These are phyloP conservation scores for Nysson spinosus DNA, from an alignment of 2,888 invertebrate genomes.

Conservation along the genomic window DNA sequence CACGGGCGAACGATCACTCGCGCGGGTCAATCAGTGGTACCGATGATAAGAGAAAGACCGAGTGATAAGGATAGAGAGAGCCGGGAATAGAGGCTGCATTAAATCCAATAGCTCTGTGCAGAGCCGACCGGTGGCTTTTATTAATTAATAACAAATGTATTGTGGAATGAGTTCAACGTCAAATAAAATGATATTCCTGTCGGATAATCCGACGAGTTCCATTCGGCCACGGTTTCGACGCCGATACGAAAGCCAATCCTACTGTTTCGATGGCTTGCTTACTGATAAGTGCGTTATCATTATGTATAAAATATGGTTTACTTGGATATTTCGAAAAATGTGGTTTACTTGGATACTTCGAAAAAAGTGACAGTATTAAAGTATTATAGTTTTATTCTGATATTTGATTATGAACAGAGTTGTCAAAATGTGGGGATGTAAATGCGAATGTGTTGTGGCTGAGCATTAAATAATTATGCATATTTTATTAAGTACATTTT, in stretches of 20 bases:
- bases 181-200: conserved; percentile 72
- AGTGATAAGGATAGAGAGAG: conserved; percentile 4
- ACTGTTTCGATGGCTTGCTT: conserved; percentile 9
- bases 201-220: conserved; percentile 49
- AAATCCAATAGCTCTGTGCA: conserved; percentile 67
- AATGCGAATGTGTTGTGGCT: too few species aligned
- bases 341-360: too few species aligned
- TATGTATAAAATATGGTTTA: too few species aligned
- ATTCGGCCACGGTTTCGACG: neutral
- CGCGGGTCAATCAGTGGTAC: conserved; percentile 58
- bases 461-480: too few species aligned
- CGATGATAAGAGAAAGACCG: conserved; percentile 4
- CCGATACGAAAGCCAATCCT: conserved; percentile 28
- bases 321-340: too few species aligned
- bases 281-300: too few species aligned
- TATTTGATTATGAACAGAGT: too few species aligned
- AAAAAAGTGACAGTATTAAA: too few species aligned
- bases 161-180: conserved; percentile 67
- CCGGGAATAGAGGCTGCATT: conserved; percentile 52
- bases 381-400: too few species aligned
- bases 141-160: conserved; percentile 73
- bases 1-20: conserved; percentile 53
- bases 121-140: conserved; percentile 61
- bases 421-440: too few species aligned
- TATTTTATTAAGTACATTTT: too few species aligned